Evolutionary conservation across 2,888 invertebrate genomes (phyloP).

Genomic region (Copidosoma aretas): DNA sequence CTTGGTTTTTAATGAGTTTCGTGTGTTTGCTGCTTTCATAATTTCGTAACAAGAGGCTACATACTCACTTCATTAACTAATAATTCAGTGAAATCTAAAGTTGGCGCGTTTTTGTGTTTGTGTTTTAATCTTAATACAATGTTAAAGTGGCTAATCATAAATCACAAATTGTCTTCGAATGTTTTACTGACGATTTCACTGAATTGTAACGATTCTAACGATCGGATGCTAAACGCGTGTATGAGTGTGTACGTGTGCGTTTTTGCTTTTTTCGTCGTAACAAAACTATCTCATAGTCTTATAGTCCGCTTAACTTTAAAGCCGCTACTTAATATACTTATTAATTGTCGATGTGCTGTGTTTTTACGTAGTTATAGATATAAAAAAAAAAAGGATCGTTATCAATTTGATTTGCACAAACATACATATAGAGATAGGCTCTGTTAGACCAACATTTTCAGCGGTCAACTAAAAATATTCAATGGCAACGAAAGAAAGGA

Average conservation of each 20-base stretch:
- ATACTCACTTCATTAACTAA: conserved; percentile 6
- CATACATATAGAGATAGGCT: conserved; percentile 19
- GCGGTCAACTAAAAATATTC: conserved; percentile 21
- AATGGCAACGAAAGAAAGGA: conserved; percentile 28
- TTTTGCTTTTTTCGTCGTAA: conserved; percentile 41
- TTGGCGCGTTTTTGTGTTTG: neutral
- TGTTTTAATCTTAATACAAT: no score
- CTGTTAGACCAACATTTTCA: conserved; percentile 27
- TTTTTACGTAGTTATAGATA: conserved; percentile 34
- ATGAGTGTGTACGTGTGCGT: conserved; percentile 42
- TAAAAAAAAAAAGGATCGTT: neutral
- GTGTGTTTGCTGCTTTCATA: conserved; percentile 29
- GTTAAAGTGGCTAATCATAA: no score
- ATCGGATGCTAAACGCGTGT: neutral
- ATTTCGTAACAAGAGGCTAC: conserved; percentile 41
- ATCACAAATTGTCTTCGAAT: neutral
- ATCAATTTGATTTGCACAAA: no score
- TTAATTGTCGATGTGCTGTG: conserved; percentile 34
- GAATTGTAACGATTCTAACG: conserved; percentile 18
- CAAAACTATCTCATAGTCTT: neutral
- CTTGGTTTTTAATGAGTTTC: conserved; percentile 26
- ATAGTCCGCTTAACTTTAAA: no score
- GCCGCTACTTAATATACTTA: no score
- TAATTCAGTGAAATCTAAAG: conserved; percentile 37
- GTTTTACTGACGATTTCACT: conserved; percentile 28